Base-by-base conservation (phyloP, 2,113 vertebrate genomes). In the Sapayoa aenigma region DNA sequence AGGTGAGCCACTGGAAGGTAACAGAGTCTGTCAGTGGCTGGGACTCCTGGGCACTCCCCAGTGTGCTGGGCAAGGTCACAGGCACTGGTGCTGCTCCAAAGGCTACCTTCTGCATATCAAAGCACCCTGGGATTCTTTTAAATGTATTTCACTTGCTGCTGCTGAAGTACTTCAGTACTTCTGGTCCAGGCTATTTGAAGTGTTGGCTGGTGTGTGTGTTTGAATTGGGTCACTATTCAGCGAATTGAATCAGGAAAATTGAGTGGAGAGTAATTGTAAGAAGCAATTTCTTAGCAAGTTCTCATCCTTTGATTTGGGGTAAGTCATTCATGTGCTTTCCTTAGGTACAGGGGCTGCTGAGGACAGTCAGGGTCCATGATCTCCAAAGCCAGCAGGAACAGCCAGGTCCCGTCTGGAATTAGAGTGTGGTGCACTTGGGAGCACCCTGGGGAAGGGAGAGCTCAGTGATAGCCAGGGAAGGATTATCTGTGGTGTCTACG, bases 301-400 rank as follows among this genome's bases (percentile, higher is more conserved):
- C 50, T 41, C 47, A 5, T 66, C 27, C 19, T n/a, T 52, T 42
- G 37, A 0, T 25, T 14, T 14, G 31, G 6, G 21, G 0, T 25
- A n/a, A n/a, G 60, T 9, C 11, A 0, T 5, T 52, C 33, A 2
- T 44, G 63, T 42, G 12, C 68, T 74, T 63, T 30, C 27, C 77
- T 21, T 1, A 4, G 3, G 11, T 16, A 0, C 11, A 9, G 1
- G 5, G 12, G 4, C 41, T 62, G 5, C 76, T 33, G 82, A 7
- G 78, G 50, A 2, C 19, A 18, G 18, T 1, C 9, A 1, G 47
- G 20, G 16, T 9, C 56, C 2, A 0, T 14, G 42, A 63, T 47
- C 31, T 5, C 53, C 25, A 8, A 16, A 37, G 12, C 1, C 2
- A 11, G 27, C 1, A 5, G 74, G 9, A 37, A 1, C 0, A 24